Conservation (phyloP, 2,113 vertebrate genomes). For the Sclerurus mexicanus region DNA sequence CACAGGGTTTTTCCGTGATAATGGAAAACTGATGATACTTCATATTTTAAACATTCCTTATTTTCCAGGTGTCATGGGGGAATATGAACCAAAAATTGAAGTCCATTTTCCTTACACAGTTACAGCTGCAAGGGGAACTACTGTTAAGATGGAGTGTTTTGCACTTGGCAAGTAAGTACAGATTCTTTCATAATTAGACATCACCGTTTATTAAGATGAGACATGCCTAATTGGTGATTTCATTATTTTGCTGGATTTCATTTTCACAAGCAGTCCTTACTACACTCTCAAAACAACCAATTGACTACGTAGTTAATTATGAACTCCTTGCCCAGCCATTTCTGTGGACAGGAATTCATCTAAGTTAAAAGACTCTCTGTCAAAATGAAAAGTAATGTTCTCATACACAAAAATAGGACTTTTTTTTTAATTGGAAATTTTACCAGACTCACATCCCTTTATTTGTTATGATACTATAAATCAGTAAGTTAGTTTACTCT, state of each 20-base stretch:
- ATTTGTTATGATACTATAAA: not conserved
- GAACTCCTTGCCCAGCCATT: slow-evolving; percentile 17
- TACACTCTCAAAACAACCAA: not conserved
- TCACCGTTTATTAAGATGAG: slow-evolving; percentile 57
- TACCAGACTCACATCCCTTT: not conserved
- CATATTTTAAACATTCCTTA: slow-evolving; percentile 59
- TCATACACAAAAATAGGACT: not conserved
- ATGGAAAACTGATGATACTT: slow-evolving; percentile 15
- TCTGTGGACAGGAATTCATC: not conserved
- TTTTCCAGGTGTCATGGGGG: slow-evolving; percentile 94
- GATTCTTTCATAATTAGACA: slow-evolving; percentile 63
- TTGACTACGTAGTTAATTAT: slow-evolving; percentile 13
- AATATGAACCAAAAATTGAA: slow-evolving; percentile 99
- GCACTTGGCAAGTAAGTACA: slow-evolving; percentile 97
- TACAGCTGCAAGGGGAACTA: slow-evolving; percentile 88
- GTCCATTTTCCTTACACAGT: slow-evolving; percentile 91
- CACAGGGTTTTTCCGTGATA: not conserved
- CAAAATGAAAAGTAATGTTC: not conserved
- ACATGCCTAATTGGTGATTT: slow-evolving; percentile 19
- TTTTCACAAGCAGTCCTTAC: not conserved
- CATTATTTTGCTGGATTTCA: slow-evolving; percentile 46
- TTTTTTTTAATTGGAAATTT: not conserved
- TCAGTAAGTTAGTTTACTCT: not conserved
- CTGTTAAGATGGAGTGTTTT: slow-evolving; percentile 94
- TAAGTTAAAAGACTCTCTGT: not conserved